Percentiles rank a stretch among this genome's conserved stretches.
These are phyloP conservation scores for Arctopsyche grandis DNA, from an alignment of 1,140 invertebrate genomes.

Conservation along the genomic window DNA sequence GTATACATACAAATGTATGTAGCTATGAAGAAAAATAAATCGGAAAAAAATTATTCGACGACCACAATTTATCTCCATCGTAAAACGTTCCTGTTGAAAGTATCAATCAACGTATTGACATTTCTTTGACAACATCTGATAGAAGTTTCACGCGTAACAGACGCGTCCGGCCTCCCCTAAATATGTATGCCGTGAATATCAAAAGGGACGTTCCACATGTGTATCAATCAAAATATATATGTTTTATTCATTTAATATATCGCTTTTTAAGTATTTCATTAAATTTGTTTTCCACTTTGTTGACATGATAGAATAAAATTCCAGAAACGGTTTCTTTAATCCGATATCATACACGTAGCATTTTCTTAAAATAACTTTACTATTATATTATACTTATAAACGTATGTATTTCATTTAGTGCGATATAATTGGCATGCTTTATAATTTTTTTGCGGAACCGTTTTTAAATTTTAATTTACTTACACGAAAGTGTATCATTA, in stretches of 20 bases:
- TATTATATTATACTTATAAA: too few species aligned
- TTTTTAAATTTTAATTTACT: neutral
- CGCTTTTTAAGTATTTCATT: too few species aligned
- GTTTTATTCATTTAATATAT: too few species aligned
- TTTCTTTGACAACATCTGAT: conserved; percentile 49
- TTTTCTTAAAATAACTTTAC: too few species aligned
- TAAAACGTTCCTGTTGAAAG: conserved; percentile 44
- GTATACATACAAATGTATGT: too few species aligned
- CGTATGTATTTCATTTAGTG: too few species aligned
- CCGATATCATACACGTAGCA: too few species aligned
- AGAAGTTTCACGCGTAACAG: conserved; percentile 40
- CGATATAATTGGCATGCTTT: too few species aligned
- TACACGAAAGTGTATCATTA: neutral
- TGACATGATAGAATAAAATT: too few species aligned
- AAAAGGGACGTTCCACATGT: neutral
- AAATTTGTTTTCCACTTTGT: too few species aligned
- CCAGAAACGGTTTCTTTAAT: too few species aligned
- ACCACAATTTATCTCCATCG: conserved; percentile 45
- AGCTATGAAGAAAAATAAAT: neutral
- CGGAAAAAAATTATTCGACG: conserved; percentile 5
- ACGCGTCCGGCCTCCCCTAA: conserved; percentile 37
- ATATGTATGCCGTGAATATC: conserved; percentile 24
- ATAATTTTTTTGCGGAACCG: too few species aligned
- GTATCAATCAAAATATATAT: neutral
- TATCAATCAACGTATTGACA: conserved; percentile 47